These are phyloP conservation scores for Heliconius charithonia DNA, from an alignment of 2,888 invertebrate species.

Conservation along the genomic window DNA sequence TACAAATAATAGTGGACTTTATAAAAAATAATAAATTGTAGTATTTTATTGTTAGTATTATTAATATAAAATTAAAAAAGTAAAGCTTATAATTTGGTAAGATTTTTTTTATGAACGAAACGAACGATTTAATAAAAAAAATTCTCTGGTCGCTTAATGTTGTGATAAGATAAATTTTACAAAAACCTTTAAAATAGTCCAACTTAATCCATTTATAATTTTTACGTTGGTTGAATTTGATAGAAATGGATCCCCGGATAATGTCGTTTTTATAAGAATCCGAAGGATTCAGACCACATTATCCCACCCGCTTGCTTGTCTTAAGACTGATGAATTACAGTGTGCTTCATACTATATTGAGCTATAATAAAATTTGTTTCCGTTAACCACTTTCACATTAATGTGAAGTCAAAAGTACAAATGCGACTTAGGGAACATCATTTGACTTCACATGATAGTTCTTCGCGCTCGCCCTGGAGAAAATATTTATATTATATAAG, in stretches of 20 bases:
- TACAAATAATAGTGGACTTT: too few species aligned
- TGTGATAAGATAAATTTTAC: too few species aligned
- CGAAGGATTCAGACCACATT: slow-evolving; percentile 7
- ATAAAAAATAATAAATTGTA: too few species aligned
- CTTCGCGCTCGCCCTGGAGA: too few species aligned
- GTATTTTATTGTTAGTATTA: too few species aligned
- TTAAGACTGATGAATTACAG: neutral
- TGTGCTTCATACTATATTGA: neutral
- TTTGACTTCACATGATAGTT: neutral
- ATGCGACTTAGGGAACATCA: too few species aligned
- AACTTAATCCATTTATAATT: neutral
- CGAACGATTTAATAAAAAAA: neutral
- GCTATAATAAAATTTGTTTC: neutral
- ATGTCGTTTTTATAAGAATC: slow-evolving; percentile 5
- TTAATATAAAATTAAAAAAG: too few species aligned
- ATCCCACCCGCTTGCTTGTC: neutral
- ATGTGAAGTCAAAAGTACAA: neutral
- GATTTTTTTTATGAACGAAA: too few species aligned
- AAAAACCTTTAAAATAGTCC: neutral
- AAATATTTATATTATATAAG: too few species aligned
- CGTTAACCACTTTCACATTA: neutral
- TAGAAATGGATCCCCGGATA: neutral
- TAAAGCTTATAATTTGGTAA: too few species aligned
- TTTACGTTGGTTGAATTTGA: neutral
- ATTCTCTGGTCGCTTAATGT: too few species aligned